A percentile compares a stretch with the other conserved stretches of the same genome.
Evolutionary conservation across 2,888 invertebrate genomes (phyloP).

Genomic region (Steromphala cineraria): DNA sequence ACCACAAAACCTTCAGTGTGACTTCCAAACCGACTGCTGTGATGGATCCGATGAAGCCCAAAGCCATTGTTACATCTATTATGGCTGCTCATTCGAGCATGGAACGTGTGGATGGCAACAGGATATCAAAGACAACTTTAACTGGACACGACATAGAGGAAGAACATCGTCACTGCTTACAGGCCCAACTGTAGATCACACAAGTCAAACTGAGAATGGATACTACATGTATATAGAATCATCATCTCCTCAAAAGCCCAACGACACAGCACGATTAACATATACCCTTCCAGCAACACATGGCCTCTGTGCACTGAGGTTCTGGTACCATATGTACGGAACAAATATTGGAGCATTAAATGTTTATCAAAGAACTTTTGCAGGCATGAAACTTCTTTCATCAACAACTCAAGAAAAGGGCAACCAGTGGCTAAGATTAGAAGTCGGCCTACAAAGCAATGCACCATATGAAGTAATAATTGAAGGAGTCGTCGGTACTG

Average conservation of each 20-base stretch:
- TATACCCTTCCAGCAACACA: conserved; percentile 48
- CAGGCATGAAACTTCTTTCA: conserved; percentile 38
- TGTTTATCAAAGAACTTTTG: conserved; percentile 48
- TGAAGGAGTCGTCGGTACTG: conserved; percentile 64
- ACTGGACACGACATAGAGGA: conserved; percentile 62
- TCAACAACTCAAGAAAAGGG: conserved; percentile 45
- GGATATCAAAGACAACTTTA: conserved; percentile 50
- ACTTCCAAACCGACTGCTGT: conserved; percentile 60
- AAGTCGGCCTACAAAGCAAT: conserved; percentile 39
- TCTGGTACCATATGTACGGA: conserved; percentile 72
- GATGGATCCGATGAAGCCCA: conserved; percentile 56
- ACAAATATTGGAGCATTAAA: conserved; percentile 51
- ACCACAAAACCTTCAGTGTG: conserved; percentile 53
- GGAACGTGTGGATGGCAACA: conserved; percentile 67
- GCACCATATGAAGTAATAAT: conserved; percentile 60
- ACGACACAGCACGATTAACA: conserved; percentile 49
- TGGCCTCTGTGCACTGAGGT: conserved; percentile 56
- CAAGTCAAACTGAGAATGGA: conserved; percentile 50
- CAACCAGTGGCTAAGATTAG: conserved; percentile 48
- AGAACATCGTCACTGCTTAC: conserved; percentile 44
- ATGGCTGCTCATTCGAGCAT: conserved; percentile 63
- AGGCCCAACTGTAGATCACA: conserved; percentile 67
- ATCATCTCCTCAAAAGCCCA: conserved; percentile 43
- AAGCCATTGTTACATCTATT: conserved; percentile 50
- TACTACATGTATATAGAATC: conserved; percentile 64